Percentiles rank a stretch among this genome's conserved stretches.
phyloP scores from a whole-genome alignment of 1,140 invertebrate species.

The Ruditapes philippinarum region DNA sequence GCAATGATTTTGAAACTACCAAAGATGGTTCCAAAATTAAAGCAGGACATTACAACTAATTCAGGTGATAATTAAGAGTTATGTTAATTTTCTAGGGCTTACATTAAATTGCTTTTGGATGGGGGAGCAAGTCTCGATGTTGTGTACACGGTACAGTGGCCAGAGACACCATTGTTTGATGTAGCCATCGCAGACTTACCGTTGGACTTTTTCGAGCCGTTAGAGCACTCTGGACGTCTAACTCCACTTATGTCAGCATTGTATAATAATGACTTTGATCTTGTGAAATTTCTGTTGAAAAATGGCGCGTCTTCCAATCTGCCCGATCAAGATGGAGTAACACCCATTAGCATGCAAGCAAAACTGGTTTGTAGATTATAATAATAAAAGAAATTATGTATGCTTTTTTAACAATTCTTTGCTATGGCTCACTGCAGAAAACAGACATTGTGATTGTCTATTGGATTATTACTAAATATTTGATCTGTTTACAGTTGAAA shows the following conservation, averaged over 20 bases:
- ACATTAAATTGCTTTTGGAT: slow-evolving; percentile 77
- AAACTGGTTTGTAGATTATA: slow-evolving; percentile 84
- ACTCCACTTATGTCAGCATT: slow-evolving; percentile 86
- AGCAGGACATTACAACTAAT: too few species aligned
- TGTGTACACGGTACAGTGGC: slow-evolving; percentile 79
- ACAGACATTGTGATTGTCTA: too few species aligned
- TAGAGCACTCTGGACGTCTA: slow-evolving; percentile 71
- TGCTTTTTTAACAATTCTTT: too few species aligned
- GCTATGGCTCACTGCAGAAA: too few species aligned
- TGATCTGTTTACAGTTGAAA: too few species aligned
- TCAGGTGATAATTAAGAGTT: too few species aligned
- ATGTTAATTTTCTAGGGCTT: slow-evolving; percentile 76
- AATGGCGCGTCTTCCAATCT: slow-evolving; percentile 86
- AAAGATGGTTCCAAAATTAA: too few species aligned
- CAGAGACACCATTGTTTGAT: slow-evolving; percentile 81
- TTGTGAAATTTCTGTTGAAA: slow-evolving; percentile 85
- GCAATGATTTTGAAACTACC: too few species aligned
- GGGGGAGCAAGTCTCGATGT: slow-evolving; percentile 80
- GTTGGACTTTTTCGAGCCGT: slow-evolving; percentile 76
- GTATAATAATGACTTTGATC: slow-evolving; percentile 80
- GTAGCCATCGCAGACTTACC: slow-evolving; percentile 52
- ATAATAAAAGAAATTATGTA: too few species aligned
- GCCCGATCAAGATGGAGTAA: slow-evolving; percentile 86
- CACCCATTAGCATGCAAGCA: slow-evolving; percentile 88
- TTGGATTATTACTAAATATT: too few species aligned